These are phyloP conservation scores for Pipistrellus nathusii DNA, from an alignment of 2,797 vertebrate species.

Conservation along the genomic window DNA sequence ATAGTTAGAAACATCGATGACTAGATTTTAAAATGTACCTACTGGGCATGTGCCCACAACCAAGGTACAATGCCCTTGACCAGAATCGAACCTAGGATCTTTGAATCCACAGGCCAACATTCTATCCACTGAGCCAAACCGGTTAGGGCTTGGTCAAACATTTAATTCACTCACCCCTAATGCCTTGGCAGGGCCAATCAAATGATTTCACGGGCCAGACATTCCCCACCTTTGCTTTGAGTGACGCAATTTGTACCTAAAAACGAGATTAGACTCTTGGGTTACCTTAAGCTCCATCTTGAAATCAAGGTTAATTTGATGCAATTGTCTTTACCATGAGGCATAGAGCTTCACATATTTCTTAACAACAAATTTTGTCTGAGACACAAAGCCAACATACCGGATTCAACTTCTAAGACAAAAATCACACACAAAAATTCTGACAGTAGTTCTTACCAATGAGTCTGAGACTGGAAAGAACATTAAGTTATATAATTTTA, in stretches of 20 bases:
- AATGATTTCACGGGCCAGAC: too few relatives aligned
- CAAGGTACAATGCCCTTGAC: too few relatives aligned
- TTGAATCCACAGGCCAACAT: too few relatives aligned
- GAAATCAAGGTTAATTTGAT: slow-evolving; percentile 14
- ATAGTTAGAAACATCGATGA: too few relatives aligned
- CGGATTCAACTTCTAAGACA: background rate
- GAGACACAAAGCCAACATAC: background rate
- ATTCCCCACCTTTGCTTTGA: background rate
- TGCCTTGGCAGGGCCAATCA: too few relatives aligned
- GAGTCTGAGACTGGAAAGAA: background rate
- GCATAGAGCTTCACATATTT: background rate
- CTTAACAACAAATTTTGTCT: slow-evolving; percentile 48
- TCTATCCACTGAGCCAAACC: too few relatives aligned
- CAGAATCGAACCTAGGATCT: too few relatives aligned
- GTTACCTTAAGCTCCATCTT: background rate
- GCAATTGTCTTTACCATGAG: background rate
- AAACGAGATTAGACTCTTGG: background rate
- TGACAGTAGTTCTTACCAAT: background rate
- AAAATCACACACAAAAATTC: background rate
- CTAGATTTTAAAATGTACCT: too few relatives aligned
- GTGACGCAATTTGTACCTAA: background rate
- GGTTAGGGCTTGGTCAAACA: too few relatives aligned
- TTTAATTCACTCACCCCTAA: too few relatives aligned
- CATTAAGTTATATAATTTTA: background rate
- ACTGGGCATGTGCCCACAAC: too few relatives aligned